Base-by-base conservation (phyloP, 2,888 invertebrate species). In the Smittia sp. region DNA sequence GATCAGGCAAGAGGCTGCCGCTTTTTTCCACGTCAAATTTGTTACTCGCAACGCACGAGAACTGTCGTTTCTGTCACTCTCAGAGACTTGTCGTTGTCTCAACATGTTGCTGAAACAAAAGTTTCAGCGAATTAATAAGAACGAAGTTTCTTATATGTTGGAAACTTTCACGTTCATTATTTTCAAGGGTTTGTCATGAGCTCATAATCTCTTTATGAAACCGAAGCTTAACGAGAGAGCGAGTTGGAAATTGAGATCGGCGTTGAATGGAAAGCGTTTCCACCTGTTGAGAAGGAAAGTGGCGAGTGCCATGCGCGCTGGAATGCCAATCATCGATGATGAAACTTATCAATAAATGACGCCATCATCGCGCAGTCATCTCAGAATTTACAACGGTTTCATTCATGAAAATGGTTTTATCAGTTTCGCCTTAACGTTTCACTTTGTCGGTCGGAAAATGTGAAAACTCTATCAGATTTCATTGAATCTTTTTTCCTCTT, bases 381-480 rank as follows among this genome's bases (percentile, higher is more conserved):
- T 46, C 2, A 46, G 38, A 38, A 38, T 66, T 66, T 38, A 66
- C 66, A 38, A 66, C 38, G 32, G n/a, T n/a, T 66, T 66, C 66
- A 66, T 66, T 66, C 66, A 66, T 66, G 66, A 66, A 66, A 66
- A 38, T n/a, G 27, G 27, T 46, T 39, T 66, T 38, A 66, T 32
- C 66, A 66, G 66, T 66, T 66, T 66, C 32, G 66, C 66, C 66
- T 66, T 66, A 66, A 66, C 66, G 38, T 38, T 66, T 32, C 66
- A 38, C 20, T 66, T 20, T 38, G 32, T 66, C 66, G 66, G 66
- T 38, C 20, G 38, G 66, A 66, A 66, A 66, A 18, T 32, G 20
- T 66, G 62, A 25, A 63, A 25, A 24, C 62, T 63, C 62, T 63
- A 6, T 63, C 62, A 63, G 15, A 46, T 13, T 11, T 46, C 38